These are phyloP conservation scores for Gordius sp. DNA, from an alignment of 2,888 invertebrate species.

Conservation along the genomic window DNA sequence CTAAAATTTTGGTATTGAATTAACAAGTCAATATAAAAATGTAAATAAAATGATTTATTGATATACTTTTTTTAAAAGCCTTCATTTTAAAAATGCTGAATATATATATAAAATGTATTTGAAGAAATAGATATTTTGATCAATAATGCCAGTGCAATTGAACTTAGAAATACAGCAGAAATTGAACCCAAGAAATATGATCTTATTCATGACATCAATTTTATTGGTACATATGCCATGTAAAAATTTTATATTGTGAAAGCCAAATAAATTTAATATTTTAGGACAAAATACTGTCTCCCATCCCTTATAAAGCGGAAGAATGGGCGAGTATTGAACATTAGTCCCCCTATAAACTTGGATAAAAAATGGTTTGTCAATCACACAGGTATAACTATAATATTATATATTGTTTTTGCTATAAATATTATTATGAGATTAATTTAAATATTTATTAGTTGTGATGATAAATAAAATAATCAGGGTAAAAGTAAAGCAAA, in stretches of 20 bases:
- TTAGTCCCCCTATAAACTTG: slow-evolving; percentile 76
- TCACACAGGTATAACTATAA: slow-evolving; percentile 37
- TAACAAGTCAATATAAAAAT: too few species aligned
- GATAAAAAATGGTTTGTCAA: slow-evolving; percentile 60
- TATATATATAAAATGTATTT: not conserved
- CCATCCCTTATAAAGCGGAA: slow-evolving; percentile 50
- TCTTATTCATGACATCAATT: slow-evolving; percentile 8
- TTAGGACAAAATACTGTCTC: slow-evolving; percentile 59
- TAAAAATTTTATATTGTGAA: slow-evolving; percentile 3
- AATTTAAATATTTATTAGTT: not conserved
- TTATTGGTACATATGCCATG: not conserved
- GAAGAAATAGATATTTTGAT: not conserved
- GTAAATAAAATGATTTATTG: slow-evolving; percentile 58
- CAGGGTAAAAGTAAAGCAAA: not conserved
- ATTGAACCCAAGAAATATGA: not conserved
- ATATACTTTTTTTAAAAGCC: slow-evolving; percentile 48
- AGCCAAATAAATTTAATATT: too few species aligned
- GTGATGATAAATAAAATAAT: not conserved
- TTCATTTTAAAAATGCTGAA: not conserved
- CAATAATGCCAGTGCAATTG: slow-evolving; percentile 13
- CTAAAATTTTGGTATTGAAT: too few species aligned
- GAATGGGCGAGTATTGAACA: slow-evolving; percentile 73
- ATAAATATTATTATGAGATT: not conserved
- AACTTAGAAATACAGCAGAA: not conserved
- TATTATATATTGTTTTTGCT: too few species aligned